Evolutionary conservation across 2,797 vertebrate species (phyloP).

Genomic region (Malacoctenus gilli): DNA sequence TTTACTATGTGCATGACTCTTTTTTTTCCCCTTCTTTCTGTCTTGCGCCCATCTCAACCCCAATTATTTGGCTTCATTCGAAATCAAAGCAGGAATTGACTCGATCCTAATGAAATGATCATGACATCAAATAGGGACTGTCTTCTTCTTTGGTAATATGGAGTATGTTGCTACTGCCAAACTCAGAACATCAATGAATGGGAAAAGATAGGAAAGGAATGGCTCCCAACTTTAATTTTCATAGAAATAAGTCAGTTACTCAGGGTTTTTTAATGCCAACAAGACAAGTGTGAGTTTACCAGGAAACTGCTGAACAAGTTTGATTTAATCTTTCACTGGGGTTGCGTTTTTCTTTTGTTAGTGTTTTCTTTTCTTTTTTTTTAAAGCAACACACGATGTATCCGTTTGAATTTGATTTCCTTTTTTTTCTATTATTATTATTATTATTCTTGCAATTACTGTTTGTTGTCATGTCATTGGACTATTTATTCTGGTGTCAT

Average conservation of each 20-base stretch:
- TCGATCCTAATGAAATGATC: slow-evolving; percentile 49
- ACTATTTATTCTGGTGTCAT: slow-evolving; percentile 75
- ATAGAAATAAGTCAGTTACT: slow-evolving; percentile 79
- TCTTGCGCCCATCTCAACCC: slow-evolving; percentile 55
- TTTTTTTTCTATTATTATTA: slow-evolving; percentile 28
- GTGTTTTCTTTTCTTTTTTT: slow-evolving; percentile 42
- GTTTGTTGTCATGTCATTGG: slow-evolving; percentile 70
- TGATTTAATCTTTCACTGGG: slow-evolving; percentile 69
- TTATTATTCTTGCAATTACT: too few species aligned
- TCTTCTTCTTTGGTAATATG: slow-evolving; percentile 40
- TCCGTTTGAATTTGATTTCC: slow-evolving; percentile 55
- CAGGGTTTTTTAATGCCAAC: slow-evolving; percentile 85
- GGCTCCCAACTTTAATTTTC: slow-evolving; percentile 58
- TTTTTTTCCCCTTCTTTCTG: slow-evolving; percentile 57
- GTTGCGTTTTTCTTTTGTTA: slow-evolving; percentile 60
- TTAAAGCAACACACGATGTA: slow-evolving; percentile 58
- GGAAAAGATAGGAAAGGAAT: slow-evolving; percentile 38
- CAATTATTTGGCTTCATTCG: slow-evolving; percentile 62
- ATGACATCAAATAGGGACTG: slow-evolving; percentile 27
- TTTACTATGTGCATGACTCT: slow-evolving; percentile 88
- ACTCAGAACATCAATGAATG: slow-evolving; percentile 41
- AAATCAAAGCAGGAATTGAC: slow-evolving; percentile 50
- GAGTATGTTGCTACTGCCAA: slow-evolving; percentile 57
- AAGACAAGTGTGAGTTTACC: slow-evolving; percentile 67
- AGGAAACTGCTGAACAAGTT: slow-evolving; percentile 75